phyloP scores from a whole-genome alignment of 2,888 invertebrate genomes.

The Drosophila peninsularis region DNA sequence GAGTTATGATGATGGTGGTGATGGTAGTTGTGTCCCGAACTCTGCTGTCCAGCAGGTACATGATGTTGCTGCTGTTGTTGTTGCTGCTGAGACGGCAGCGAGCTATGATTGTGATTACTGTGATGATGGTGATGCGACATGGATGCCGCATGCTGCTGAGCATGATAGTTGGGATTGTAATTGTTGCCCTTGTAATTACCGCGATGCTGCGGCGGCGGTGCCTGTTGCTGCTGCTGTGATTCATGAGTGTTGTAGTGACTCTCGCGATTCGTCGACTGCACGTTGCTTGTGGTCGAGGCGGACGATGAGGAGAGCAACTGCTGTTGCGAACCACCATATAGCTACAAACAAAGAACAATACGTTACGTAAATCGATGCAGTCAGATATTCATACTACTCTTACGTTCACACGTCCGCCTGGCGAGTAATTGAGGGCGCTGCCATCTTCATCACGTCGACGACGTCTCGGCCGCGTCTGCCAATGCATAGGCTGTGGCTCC shows the following conservation, averaged over 20 bases:
- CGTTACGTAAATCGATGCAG: background rate
- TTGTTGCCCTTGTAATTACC: slow-evolving; percentile 82
- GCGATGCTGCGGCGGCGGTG: slow-evolving; percentile 67
- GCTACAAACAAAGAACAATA: slow-evolving; percentile 31
- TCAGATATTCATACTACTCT: slow-evolving; percentile 25
- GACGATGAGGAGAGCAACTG: slow-evolving; percentile 62
- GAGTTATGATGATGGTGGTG: slow-evolving; percentile 64
- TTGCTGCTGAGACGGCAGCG: slow-evolving; percentile 64
- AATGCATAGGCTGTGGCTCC: slow-evolving; percentile 71
- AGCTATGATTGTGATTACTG: slow-evolving; percentile 45
- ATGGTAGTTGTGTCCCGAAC: slow-evolving; percentile 60
- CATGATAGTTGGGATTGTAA: slow-evolving; percentile 81
- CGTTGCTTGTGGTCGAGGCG: slow-evolving; percentile 59
- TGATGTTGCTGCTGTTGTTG: slow-evolving; percentile 58
- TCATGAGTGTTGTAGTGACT: slow-evolving; percentile 75
- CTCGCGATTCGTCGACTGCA: slow-evolving; percentile 70
- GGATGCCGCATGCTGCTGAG: slow-evolving; percentile 71
- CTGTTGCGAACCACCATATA: slow-evolving; percentile 73
- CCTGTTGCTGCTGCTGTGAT: slow-evolving; percentile 40
- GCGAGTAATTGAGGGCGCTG: slow-evolving; percentile 80
- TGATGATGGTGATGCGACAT: slow-evolving; percentile 75
- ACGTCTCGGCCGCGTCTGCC: slow-evolving; percentile 80
- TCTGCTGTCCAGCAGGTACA: slow-evolving; percentile 52
- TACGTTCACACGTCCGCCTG: slow-evolving; percentile 73
- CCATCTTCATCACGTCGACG: slow-evolving; percentile 83